phyloP scores from a whole-genome alignment of 2,797 vertebrate genomes.

The Bradypus variegatus region DNA sequence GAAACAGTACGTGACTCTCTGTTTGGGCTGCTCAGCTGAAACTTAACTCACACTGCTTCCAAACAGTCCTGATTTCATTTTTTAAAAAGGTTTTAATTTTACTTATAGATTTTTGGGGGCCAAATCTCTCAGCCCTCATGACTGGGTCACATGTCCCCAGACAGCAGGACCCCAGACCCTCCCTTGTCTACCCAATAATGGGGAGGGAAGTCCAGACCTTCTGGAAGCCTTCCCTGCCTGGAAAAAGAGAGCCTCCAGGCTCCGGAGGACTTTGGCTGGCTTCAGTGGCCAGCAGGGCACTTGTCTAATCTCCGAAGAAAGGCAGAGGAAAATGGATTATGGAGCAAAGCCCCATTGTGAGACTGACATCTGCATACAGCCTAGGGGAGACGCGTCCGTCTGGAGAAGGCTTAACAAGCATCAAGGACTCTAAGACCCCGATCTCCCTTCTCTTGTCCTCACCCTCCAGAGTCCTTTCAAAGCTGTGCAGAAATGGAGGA shows the following conservation, averaged over 20 bases:
- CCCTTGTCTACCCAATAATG: neutral
- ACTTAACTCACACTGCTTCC: neutral
- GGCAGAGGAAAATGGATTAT: slow-evolving; percentile 39
- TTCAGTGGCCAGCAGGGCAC: neutral
- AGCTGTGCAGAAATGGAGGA: slow-evolving; percentile 9
- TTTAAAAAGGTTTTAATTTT: neutral
- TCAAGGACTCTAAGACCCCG: neutral
- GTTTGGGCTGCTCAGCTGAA: neutral
- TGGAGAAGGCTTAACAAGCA: neutral
- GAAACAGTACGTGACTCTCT: neutral
- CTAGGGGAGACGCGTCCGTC: neutral
- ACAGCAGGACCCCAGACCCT: neutral
- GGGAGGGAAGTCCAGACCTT: neutral
- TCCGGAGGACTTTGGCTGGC: neutral
- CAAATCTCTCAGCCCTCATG: neutral
- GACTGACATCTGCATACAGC: neutral
- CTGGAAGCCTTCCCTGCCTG: neutral
- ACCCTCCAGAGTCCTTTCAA: slow-evolving; percentile 36
- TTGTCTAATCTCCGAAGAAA: slow-evolving; percentile 55
- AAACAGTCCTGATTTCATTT: neutral
- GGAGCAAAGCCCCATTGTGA: neutral
- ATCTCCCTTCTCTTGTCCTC: neutral
- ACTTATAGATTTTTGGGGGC: neutral
- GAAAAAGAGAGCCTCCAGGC: neutral
- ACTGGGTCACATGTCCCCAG: neutral